These are phyloP conservation scores for Potorous gilbertii DNA, from an alignment of 2,797 vertebrate species.

Conservation along the genomic window DNA sequence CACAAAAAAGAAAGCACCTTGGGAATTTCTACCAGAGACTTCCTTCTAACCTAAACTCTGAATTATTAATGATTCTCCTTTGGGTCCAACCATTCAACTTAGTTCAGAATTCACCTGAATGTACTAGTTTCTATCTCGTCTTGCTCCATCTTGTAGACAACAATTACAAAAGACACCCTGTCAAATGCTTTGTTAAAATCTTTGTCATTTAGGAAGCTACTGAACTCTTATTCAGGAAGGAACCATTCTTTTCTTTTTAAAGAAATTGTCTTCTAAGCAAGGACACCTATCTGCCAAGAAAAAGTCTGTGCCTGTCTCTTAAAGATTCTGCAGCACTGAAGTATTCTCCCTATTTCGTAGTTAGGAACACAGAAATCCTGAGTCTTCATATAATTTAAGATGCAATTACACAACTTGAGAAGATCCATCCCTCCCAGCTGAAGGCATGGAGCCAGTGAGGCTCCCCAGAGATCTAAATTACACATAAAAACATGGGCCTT, in stretches of 20 bases:
- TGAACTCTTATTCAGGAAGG: background rate
- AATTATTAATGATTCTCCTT: background rate
- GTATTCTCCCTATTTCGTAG: conserved; percentile 21
- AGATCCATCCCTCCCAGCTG: background rate
- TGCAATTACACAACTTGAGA: background rate
- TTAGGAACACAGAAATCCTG: background rate
- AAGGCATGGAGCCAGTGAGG: too few relatives aligned
- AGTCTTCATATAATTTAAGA: background rate
- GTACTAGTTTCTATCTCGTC: background rate
- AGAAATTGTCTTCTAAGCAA: conserved; percentile 5
- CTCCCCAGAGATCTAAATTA: background rate
- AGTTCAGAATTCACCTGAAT: background rate
- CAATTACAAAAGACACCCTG: conserved; percentile 9
- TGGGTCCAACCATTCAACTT: background rate
- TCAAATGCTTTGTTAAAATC: background rate
- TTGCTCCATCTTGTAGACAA: background rate
- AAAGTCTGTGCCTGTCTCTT: background rate
- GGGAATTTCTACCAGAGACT: background rate
- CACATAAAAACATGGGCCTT: background rate
- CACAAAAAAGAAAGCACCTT: background rate
- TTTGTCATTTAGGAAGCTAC: background rate
- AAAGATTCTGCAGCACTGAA: background rate
- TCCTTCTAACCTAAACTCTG: background rate
- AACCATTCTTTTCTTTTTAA: background rate
- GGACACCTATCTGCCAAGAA: background rate